Evolutionary conservation across 2,888 invertebrate genomes (phyloP).

Genomic region (Lepidonotus clava): DNA sequence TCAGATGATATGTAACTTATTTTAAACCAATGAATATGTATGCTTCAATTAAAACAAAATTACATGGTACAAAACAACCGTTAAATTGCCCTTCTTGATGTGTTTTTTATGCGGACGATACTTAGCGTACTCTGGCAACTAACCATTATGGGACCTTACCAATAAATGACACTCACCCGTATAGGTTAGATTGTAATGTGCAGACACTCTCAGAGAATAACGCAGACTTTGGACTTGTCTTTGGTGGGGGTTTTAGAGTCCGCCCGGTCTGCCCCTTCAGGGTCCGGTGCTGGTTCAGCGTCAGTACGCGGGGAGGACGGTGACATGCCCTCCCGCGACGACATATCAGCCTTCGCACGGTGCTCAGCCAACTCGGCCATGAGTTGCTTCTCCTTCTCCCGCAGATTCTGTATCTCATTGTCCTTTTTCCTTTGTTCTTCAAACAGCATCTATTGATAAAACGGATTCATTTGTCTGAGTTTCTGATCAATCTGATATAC

Average conservation of each 20-base stretch:
- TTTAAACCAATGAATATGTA: too few relatives aligned
- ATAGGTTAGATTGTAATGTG: too few relatives aligned
- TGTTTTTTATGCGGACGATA: too few relatives aligned
- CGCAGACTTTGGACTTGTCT: constrained; percentile 35
- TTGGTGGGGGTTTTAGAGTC: not conserved
- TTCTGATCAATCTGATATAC: too few relatives aligned
- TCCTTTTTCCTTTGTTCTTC: constrained; percentile 37
- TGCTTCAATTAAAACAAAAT: too few relatives aligned
- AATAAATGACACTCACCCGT: too few relatives aligned
- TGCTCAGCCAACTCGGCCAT: constrained; percentile 5
- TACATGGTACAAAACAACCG: too few relatives aligned
- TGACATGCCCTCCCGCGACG: not conserved
- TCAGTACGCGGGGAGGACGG: not conserved
- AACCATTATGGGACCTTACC: too few relatives aligned
- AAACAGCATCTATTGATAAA: constrained; percentile 29
- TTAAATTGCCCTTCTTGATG: too few relatives aligned
- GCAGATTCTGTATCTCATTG: constrained; percentile 18
- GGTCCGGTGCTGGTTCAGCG: not conserved
- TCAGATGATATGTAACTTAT: too few relatives aligned
- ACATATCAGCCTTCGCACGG: not conserved
- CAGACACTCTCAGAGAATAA: constrained; percentile 24
- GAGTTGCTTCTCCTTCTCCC: constrained; percentile 41
- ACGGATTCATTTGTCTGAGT: not conserved
- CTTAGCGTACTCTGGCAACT: too few relatives aligned
- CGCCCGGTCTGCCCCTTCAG: not conserved